phyloP scores from a whole-genome alignment of 2,113 vertebrate genomes.

The Heterotis niloticus region DNA sequence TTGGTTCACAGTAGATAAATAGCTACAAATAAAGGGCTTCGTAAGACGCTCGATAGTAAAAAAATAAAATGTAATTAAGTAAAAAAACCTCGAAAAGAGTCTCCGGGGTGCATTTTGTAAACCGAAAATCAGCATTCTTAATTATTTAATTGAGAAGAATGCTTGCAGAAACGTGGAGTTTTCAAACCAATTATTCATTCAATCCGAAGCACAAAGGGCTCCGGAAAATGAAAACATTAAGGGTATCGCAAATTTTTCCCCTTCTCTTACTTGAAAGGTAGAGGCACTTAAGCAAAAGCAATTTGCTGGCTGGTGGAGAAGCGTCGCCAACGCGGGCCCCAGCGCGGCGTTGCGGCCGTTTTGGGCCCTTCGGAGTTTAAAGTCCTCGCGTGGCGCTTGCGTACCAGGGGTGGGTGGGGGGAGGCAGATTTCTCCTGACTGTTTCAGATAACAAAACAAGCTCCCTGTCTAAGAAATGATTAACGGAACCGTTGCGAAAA shows the following conservation, averaged over 20 bases:
- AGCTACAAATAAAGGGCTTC: slow-evolving; percentile 55
- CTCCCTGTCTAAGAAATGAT: slow-evolving; percentile 86
- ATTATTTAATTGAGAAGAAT: slow-evolving; percentile 66
- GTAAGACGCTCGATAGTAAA: slow-evolving; percentile 59
- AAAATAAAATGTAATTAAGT: slow-evolving; percentile 74
- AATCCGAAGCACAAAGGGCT: slow-evolving; percentile 49
- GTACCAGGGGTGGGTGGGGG: slow-evolving; percentile 32
- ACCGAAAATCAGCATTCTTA: slow-evolving; percentile 70
- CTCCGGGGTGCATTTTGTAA: slow-evolving; percentile 66
- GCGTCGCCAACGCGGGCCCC: slow-evolving; percentile 30
- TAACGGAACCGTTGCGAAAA: slow-evolving; percentile 74
- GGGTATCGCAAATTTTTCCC: slow-evolving; percentile 29
- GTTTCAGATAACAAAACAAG: slow-evolving; percentile 86
- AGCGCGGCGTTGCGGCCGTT: slow-evolving; percentile 30
- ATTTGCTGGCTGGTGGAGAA: slow-evolving; percentile 36
- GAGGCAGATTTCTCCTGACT: slow-evolving; percentile 40
- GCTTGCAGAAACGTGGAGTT: slow-evolving; percentile 51
- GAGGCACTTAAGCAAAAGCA: slow-evolving; percentile 42
- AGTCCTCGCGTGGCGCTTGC: slow-evolving; percentile 41
- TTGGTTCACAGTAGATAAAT: slow-evolving; percentile 60
- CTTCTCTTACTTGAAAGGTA: slow-evolving; percentile 42
- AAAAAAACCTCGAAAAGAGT: slow-evolving; percentile 51
- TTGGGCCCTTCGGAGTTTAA: slow-evolving; percentile 49
- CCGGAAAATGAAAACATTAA: slow-evolving; percentile 35
- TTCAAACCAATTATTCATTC: slow-evolving; percentile 56